Percentiles rank a stretch among this genome's conserved stretches.
These are phyloP conservation scores for Volucella inanis DNA, from an alignment of 2,888 invertebrate species.

Conservation along the genomic window DNA sequence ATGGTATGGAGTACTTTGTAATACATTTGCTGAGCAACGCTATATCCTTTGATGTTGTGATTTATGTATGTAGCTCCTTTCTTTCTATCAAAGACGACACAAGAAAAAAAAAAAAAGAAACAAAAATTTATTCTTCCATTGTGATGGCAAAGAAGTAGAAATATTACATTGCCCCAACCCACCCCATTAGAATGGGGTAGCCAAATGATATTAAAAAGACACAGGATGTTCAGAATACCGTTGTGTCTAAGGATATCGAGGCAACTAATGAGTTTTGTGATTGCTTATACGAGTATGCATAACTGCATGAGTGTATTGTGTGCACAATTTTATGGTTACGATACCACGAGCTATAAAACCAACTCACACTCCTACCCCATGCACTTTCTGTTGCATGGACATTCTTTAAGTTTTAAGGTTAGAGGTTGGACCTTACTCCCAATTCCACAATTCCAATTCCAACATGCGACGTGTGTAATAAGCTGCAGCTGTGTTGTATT, in stretches of 20 bases:
- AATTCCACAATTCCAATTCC: not conserved
- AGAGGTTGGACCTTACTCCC: constrained; percentile 3
- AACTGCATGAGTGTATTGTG: constrained; percentile 73
- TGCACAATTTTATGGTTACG: constrained; percentile 77
- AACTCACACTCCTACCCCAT: constrained; percentile 78
- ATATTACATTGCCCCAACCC: constrained; percentile 30
- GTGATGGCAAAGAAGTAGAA: constrained; percentile 53
- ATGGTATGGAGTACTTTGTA: constrained; percentile 59
- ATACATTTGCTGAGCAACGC: constrained; percentile 66
- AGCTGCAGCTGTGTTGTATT: constrained; percentile 43
- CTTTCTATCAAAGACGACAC: constrained; percentile 13
- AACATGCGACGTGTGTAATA: constrained; percentile 36
- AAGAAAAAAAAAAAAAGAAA: constrained; percentile 20
- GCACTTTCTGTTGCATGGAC: constrained; percentile 18
- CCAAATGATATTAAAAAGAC: constrained; percentile 45
- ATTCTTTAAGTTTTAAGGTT: constrained; percentile 20
- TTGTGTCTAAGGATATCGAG: constrained; percentile 37
- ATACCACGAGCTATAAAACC: constrained; percentile 79
- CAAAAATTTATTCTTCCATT: constrained; percentile 27
- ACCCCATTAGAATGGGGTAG: not conserved
- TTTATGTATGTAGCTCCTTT: constrained; percentile 60
- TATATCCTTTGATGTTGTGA: constrained; percentile 71
- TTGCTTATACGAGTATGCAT: constrained; percentile 38
- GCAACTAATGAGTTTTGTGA: constrained; percentile 57
- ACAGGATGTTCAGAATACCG: constrained; percentile 19